These are phyloP conservation scores for Aurelia sp. DNA, from an alignment of 30 jellyfish, hydroid and myxozoan genomes.

Conservation along the genomic window DNA sequence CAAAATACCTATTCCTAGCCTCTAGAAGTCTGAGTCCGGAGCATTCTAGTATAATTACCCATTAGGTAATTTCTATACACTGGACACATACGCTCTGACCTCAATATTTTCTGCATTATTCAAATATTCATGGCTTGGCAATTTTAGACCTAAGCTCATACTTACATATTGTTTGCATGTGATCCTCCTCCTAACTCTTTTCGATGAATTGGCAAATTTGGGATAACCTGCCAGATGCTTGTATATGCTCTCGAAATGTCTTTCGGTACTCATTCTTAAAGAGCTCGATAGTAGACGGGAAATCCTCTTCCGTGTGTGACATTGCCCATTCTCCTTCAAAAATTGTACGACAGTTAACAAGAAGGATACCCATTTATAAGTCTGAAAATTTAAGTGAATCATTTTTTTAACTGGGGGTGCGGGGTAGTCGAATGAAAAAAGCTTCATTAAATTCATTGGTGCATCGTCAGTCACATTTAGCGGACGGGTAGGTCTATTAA, in stretches of 20 bases:
- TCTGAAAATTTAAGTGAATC: too few relatives aligned
- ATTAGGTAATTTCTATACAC: neutral
- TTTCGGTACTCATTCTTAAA: neutral
- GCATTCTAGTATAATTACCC: neutral
- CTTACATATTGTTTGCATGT: neutral
- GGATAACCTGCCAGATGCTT: neutral
- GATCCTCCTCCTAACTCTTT: neutral
- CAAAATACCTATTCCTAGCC: too few relatives aligned
- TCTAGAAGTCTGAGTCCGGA: neutral
- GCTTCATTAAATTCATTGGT: too few relatives aligned
- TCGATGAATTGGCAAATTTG: neutral
- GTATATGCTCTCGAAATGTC: neutral
- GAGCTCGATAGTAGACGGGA: neutral
- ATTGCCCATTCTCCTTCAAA: too few relatives aligned
- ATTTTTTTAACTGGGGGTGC: too few relatives aligned
- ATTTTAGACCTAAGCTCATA: neutral
- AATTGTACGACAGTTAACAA: too few relatives aligned
- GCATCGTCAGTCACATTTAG: too few relatives aligned
- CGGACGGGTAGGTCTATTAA: too few relatives aligned
- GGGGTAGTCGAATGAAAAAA: too few relatives aligned
- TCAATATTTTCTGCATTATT: too few relatives aligned
- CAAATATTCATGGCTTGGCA: neutral
- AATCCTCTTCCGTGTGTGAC: too few relatives aligned
- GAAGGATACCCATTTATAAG: too few relatives aligned
- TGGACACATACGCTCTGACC: neutral